Evolutionary conservation across 2,113 vertebrate species (phyloP).

Genomic region (Brachyhypopomus occidentalis): DNA sequence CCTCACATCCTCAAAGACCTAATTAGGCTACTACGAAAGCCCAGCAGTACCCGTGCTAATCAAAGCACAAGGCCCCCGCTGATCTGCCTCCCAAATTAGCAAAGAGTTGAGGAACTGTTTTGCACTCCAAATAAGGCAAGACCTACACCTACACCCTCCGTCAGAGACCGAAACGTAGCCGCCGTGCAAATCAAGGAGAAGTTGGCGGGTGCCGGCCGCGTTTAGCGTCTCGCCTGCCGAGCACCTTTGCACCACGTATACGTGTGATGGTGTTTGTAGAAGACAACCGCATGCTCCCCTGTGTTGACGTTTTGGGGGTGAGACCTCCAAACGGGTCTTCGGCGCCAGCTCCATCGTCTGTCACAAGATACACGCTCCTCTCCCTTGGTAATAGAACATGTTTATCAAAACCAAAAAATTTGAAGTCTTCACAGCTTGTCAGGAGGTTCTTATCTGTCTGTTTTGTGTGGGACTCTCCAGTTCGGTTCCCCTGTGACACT

Average conservation of each 20-base stretch:
- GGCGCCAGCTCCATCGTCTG: slow-evolving; percentile 14
- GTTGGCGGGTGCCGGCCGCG: background rate
- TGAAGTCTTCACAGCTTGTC: slow-evolving; percentile 56
- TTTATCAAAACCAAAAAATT: slow-evolving; percentile 55
- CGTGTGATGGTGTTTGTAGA: slow-evolving; percentile 27
- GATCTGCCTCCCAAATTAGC: slow-evolving; percentile 75
- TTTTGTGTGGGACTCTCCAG: slow-evolving; percentile 61
- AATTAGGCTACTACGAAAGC: slow-evolving; percentile 71
- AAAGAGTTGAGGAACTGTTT: too few relatives aligned
- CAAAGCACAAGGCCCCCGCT: slow-evolving; percentile 67
- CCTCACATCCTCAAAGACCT: slow-evolving; percentile 50
- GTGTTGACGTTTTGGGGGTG: slow-evolving; percentile 28
- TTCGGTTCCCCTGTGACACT: slow-evolving; percentile 73
- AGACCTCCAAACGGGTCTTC: slow-evolving; percentile 45
- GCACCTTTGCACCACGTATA: slow-evolving; percentile 34
- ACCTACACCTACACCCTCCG: slow-evolving; percentile 40
- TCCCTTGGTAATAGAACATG: slow-evolving; percentile 47
- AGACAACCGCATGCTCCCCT: slow-evolving; percentile 20
- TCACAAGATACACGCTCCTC: slow-evolving; percentile 40
- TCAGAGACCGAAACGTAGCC: slow-evolving; percentile 29
- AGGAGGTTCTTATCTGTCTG: slow-evolving; percentile 60
- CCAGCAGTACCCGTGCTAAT: slow-evolving; percentile 69
- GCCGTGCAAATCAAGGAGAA: slow-evolving; percentile 38
- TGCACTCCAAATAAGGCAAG: slow-evolving; percentile 67
- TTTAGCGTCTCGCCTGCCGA: slow-evolving; percentile 42